A percentile compares a stretch with the other conserved stretches of the same genome.
phyloP scores from a whole-genome alignment of 2,113 vertebrate genomes.

The Tichodroma muraria region DNA sequence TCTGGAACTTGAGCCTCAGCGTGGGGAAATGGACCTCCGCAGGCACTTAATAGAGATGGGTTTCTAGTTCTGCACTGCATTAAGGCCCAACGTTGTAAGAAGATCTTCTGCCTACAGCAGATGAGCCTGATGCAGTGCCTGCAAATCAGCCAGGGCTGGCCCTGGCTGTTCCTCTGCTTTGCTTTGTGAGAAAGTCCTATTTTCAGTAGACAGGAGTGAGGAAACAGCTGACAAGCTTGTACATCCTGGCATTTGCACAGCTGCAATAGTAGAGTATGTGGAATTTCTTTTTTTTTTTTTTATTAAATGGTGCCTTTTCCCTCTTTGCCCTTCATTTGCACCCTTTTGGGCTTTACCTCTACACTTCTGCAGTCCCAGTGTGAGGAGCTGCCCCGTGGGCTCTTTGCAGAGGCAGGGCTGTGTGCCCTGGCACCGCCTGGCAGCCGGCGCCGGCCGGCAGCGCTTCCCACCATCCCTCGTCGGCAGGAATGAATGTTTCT shows the following conservation, averaged over 20 bases:
- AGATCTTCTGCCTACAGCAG: background rate
- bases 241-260: background rate
- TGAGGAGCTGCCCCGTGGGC: background rate
- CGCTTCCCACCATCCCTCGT: background rate
- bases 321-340: background rate
- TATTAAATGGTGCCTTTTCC: background rate
- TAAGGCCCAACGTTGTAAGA: background rate
- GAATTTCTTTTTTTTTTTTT: background rate
- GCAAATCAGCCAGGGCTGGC: background rate
- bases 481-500: background rate
- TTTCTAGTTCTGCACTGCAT: accelerated
- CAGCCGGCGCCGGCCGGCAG: background rate
- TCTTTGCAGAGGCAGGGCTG: background rate
- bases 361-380: accelerated
- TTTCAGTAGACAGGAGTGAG: background rate
- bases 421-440: background rate
- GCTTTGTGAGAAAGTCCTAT: background rate
- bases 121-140: accelerated
- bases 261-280: background rate
- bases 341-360: background rate
- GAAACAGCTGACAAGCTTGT: background rate
- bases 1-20: background rate
- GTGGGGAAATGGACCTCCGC: background rate
- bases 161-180: background rate
- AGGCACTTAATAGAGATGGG: background rate